Evolutionary conservation across 1,140 invertebrate genomes (phyloP).

Genomic region (Orius insidiosus): DNA sequence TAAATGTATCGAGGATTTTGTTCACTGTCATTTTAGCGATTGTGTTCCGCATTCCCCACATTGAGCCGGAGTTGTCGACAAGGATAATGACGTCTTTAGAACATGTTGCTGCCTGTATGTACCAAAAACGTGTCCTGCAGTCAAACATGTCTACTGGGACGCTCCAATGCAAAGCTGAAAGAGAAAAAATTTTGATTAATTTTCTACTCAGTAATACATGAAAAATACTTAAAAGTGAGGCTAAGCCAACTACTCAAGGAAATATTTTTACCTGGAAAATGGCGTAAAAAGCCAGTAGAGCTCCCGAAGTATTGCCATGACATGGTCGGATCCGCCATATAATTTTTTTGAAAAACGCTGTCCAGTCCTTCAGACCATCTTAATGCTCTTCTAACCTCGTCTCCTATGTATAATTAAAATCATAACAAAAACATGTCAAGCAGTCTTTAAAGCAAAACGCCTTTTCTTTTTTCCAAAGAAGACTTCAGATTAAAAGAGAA

Average conservation of each 20-base stretch:
- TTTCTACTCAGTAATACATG: too few species aligned
- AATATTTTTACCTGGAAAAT: constrained; percentile 50
- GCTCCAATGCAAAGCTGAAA: constrained; percentile 34
- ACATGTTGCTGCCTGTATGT: constrained; percentile 91
- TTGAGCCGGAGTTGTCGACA: constrained; percentile 91
- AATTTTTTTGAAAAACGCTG: constrained; percentile 69
- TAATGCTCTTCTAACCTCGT: constrained; percentile 13
- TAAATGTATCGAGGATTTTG: constrained; percentile 84
- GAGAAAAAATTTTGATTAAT: too few species aligned
- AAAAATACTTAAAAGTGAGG: too few species aligned
- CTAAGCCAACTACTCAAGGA: too few species aligned
- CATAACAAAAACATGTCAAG: too few species aligned
- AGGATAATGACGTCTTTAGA: constrained; percentile 95
- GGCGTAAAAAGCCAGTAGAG: constrained; percentile 73
- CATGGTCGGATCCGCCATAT: constrained; percentile 66
- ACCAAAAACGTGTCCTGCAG: constrained; percentile 76
- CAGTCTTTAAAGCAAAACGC: too few species aligned
- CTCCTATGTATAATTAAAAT: too few species aligned
- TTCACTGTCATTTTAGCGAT: constrained; percentile 66
- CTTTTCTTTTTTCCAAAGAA: too few species aligned
- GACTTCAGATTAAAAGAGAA: too few species aligned
- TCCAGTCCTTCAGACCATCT: constrained; percentile 74
- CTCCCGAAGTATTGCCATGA: constrained; percentile 95
- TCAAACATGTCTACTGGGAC: constrained; percentile 55
- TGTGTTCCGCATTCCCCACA: constrained; percentile 70